Evolutionary conservation across 2,888 invertebrate species (phyloP).

Genomic region (Acanthosoma haemorrhoidale): DNA sequence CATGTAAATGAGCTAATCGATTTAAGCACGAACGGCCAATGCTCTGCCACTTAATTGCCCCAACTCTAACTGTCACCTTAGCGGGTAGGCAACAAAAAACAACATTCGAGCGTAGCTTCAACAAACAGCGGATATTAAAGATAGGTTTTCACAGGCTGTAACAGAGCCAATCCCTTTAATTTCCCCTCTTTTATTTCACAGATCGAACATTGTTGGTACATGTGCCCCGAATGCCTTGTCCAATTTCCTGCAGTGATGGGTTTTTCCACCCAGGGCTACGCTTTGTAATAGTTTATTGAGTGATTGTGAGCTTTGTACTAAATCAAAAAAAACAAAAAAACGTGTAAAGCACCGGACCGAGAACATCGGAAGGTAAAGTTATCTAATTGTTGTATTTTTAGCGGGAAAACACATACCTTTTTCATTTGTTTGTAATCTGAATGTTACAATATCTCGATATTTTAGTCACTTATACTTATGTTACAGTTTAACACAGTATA

Average conservation of each 20-base stretch:
- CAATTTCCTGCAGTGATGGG: constrained; percentile 4
- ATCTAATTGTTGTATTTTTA: too few species aligned
- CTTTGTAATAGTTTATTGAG: neutral
- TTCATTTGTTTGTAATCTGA: too few species aligned
- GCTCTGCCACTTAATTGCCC: too few species aligned
- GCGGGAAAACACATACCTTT: too few species aligned
- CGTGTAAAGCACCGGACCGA: too few species aligned
- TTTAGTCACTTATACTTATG: too few species aligned
- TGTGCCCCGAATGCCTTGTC: neutral
- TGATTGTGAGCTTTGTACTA: neutral
- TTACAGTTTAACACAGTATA: too few species aligned
- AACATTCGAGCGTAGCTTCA: neutral
- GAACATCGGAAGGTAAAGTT: too few species aligned
- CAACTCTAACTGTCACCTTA: constrained; percentile 3
- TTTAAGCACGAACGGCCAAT: neutral
- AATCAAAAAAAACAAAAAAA: too few species aligned
- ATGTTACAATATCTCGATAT: too few species aligned
- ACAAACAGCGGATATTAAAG: neutral
- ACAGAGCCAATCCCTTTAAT: constrained; percentile 4
- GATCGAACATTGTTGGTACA: constrained; percentile 2
- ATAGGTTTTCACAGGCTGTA: neutral
- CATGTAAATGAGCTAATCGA: neutral
- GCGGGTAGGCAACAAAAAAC: neutral
- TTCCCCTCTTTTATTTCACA: constrained; percentile 12
- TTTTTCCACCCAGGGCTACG: neutral